Base-by-base conservation (phyloP, 1,140 invertebrate genomes). In the Heliconius eleuchia region DNA sequence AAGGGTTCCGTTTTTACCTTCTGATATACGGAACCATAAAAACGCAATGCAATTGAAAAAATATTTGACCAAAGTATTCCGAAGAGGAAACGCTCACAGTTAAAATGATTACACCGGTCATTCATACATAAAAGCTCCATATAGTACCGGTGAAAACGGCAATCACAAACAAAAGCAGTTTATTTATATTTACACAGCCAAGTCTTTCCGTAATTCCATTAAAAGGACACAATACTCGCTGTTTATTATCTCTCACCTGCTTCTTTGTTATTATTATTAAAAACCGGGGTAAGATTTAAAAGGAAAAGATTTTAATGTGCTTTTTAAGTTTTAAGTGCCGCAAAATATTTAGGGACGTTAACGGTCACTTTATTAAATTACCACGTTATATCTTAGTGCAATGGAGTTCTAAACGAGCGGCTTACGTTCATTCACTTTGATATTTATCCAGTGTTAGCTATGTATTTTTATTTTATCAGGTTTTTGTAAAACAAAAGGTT, bases 181-280 rank as follows among this genome's bases (percentile, higher is more conserved):
- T 88, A 86, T 90, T 88, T 89, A 87, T 88, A 89, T 90, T 88
- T 86, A 80, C 83, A 84, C 84, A 80, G 84, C 83, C 85, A 86
- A 88, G 82, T 84, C 82, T 83, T 86, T 82, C 82, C 86, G 85
- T 85, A 83, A 83, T 87, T 85, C 87, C 86, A 86, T 87, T 90
- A 89, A 84, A 79, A 73, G 81, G 85, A 89, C 87, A 89, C 87
- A 90, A 88, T 86, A 84, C 84, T 78, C 76, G 78, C 80, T 85
- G 84, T 87, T 90, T 88, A 88, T 88, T 87, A 88, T 81, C 84
- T 88, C 86, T 86, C 87, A 90, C 87, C 88, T 88, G 85, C 80
- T 82, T 71, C 81, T 84, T 86, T 86, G 84, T 88, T 83, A 84
- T 86, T 86, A 85, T 84, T 75, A 75, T 66, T 75, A 75, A 76